These are phyloP conservation scores for Otis tarda DNA, from an alignment of 2,113 vertebrate species.

Conservation along the genomic window DNA sequence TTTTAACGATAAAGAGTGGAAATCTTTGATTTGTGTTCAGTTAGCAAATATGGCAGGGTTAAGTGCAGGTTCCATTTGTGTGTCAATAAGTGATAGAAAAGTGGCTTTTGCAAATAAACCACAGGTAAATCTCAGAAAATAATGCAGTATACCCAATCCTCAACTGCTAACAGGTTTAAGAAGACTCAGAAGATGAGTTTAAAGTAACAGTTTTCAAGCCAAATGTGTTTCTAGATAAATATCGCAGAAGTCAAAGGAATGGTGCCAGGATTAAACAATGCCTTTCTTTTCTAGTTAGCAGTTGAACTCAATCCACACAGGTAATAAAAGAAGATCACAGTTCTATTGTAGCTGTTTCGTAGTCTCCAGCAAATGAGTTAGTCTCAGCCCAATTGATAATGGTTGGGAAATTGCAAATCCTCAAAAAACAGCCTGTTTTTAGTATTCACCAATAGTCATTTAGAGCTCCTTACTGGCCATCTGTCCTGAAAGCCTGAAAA, in stretches of 20 bases:
- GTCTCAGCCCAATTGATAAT: not conserved
- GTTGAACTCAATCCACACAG: not conserved
- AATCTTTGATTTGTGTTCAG: conserved; percentile 51
- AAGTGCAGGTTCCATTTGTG: conserved; percentile 44
- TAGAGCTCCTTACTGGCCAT: not conserved
- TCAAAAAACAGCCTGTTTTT: not conserved
- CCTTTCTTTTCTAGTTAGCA: conserved; percentile 1
- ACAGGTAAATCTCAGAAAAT: conserved; percentile 45
- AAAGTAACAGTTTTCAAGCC: conserved; percentile 11
- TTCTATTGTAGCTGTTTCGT: not conserved
- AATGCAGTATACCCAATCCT: not conserved
- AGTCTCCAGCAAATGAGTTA: not conserved
- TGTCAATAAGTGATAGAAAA: conserved; percentile 47
- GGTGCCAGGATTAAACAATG: not conserved
- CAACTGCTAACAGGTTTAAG: conserved; percentile 11
- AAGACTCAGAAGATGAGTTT: conserved; percentile 41
- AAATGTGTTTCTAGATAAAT: conserved; percentile 4
- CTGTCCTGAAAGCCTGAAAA: not conserved
- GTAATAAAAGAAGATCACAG: not conserved
- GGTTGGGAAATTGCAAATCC: not conserved
- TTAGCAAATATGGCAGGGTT: conserved; percentile 12
- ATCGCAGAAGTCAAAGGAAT: not conserved
- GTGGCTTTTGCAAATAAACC: conserved; percentile 48
- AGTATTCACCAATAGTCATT: not conserved
- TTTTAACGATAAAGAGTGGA: not conserved